phyloP scores from a whole-genome alignment of 2,888 invertebrate genomes.

The Thymelicus lineola region DNA sequence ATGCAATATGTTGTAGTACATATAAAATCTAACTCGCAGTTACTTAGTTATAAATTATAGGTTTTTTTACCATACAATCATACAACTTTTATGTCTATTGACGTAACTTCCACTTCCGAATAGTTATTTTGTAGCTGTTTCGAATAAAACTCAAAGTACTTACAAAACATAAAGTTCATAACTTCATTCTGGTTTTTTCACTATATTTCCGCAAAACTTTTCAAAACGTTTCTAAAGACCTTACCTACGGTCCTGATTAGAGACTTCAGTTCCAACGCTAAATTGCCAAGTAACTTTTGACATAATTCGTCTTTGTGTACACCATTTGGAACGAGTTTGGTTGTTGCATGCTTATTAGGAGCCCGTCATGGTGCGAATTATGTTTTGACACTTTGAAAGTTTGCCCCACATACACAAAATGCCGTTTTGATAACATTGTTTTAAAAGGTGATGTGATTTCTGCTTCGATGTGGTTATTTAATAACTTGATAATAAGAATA shows the following conservation, averaged over 20 bases:
- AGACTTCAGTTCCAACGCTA: slow-evolving; percentile 31
- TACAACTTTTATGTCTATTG: too few relatives aligned
- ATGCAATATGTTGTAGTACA: too few relatives aligned
- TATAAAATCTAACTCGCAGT: too few relatives aligned
- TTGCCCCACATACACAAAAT: slow-evolving; percentile 23
- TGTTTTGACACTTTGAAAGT: slow-evolving; percentile 33
- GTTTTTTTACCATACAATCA: too few relatives aligned
- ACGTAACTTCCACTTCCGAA: background rate
- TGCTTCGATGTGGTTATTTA: background rate
- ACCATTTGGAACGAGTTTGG: slow-evolving; percentile 29
- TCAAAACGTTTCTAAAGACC: slow-evolving; percentile 29
- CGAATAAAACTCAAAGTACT: slow-evolving; percentile 9
- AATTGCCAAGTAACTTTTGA: slow-evolving; percentile 38
- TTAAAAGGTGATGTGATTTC: background rate
- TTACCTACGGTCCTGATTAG: slow-evolving; percentile 33
- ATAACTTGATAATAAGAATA: background rate
- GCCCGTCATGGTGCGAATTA: slow-evolving; percentile 31
- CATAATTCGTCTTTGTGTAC: slow-evolving; percentile 36
- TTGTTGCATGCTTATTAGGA: slow-evolving; percentile 36
- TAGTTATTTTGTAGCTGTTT: background rate
- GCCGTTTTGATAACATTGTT: slow-evolving; percentile 16
- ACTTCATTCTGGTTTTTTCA: slow-evolving; percentile 18
- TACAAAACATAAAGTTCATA: slow-evolving; percentile 17
- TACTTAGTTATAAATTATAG: too few relatives aligned
- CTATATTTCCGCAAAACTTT: slow-evolving; percentile 13